phyloP scores from a whole-genome alignment of 1,140 invertebrate species.

The Drosophila lowei region DNA sequence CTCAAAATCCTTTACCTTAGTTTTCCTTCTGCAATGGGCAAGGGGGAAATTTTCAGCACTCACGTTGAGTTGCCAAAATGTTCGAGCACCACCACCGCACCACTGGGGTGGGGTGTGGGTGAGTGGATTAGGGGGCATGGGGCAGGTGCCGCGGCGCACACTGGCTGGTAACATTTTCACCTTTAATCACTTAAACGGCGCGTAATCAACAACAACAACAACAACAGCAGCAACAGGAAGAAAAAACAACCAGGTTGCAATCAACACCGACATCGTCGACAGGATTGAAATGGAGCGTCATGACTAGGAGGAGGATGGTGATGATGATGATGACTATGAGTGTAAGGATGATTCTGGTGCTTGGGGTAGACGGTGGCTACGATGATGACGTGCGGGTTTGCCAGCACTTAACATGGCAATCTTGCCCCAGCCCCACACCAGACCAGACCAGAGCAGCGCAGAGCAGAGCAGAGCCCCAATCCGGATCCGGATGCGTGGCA shows the following conservation, averaged over 20 bases:
- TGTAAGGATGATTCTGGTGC: too few species aligned
- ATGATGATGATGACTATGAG: constrained; percentile 11
- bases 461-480: constrained; percentile 22
- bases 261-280: constrained; percentile 66
- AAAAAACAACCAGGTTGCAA: constrained; percentile 53
- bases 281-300: constrained; percentile 70
- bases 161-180: constrained; percentile 59
- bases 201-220: constrained; percentile 67
- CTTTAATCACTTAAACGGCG: constrained; percentile 79
- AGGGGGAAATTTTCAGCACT: constrained; percentile 29
- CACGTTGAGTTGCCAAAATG: constrained; percentile 37
- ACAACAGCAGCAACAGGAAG: constrained; percentile 23
- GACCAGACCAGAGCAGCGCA: constrained; percentile 15
- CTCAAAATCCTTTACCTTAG: constrained; percentile 29
- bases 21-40: constrained; percentile 42
- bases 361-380: background rate
- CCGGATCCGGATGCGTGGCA: constrained; percentile 38
- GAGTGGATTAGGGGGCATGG: background rate
- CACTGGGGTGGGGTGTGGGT: background rate
- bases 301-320: constrained; percentile 24
- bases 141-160: background rate
- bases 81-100: constrained; percentile 1
- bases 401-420: constrained; percentile 59
- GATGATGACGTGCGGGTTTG: constrained; percentile 64
- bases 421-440: constrained; percentile 8